Evolutionary conservation across 2,888 invertebrate species (phyloP), one percentile per base, ranked within the genome.

Genomic region (Cerceris rybyensis): DNA sequence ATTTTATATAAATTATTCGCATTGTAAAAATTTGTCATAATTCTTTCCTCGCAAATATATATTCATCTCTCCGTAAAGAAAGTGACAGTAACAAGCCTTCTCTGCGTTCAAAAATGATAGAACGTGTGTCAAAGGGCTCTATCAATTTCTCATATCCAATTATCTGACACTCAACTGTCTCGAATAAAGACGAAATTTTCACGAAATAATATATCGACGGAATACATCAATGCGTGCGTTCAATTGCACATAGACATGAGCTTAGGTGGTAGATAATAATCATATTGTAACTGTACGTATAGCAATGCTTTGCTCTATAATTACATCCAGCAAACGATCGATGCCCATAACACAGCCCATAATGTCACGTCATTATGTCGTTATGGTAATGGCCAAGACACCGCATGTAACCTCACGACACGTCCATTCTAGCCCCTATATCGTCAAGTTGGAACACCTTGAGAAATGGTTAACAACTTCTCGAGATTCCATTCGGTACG

Each of bases 271-370:
- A 52, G 74, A 75, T 78, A 83, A 81, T 81, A 83, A 84, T 83
- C 78, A 58, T 67, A 83, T 76, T 76, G 73, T 59, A 75, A 70
- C 70, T 64, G 55, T 70, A 70, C 75, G 65, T 69, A 60, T 72
- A 61, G 70, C 66, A 80, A 75, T 74, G 74, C 71, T 60, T 79
- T 55, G 77, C 72, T 60, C 81, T 81, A 72, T 87, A 87, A 88
- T 88, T 87, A 83, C 78, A 81, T 70, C 61, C 66, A 73, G 71
- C 82, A 72, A 83, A 81, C 87, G 81, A 88, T 88, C 88, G 86
- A 87, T 86, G 78, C 68, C 80, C 81, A 77, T 82, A 83, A 85
- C 77, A 77, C 49, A 42, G 41, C 49, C 77, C 78, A 69, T 70
- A 85, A 79, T 83, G 75, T 79, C 76, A 50, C 80, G 81, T 84